Evolutionary conservation across 2,888 invertebrate species (phyloP).

Genomic region (Congeria kusceri): DNA sequence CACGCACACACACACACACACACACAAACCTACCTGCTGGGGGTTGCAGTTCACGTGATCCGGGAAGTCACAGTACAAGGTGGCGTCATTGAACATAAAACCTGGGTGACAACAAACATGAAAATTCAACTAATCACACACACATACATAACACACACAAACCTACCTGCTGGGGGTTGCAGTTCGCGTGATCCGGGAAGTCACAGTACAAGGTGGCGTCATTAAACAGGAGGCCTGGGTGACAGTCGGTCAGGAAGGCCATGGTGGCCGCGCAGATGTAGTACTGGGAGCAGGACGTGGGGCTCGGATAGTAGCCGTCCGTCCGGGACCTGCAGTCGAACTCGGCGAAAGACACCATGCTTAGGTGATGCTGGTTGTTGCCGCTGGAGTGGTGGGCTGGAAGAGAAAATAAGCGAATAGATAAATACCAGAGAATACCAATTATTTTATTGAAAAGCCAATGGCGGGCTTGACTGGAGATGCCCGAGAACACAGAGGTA

Average conservation of each 20-base stretch:
- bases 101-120: slow-evolving; percentile 22
- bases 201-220: slow-evolving; percentile 69
- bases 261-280: slow-evolving; percentile 65
- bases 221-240: slow-evolving; percentile 65
- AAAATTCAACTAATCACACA: too few relatives aligned
- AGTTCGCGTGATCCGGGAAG: slow-evolving; percentile 69
- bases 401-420: too few relatives aligned
- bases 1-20: too few relatives aligned
- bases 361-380: slow-evolving; percentile 32
- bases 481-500: too few relatives aligned
- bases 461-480: background rate
- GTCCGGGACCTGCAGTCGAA: slow-evolving; percentile 38
- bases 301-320: slow-evolving; percentile 65
- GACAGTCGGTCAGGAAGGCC: slow-evolving; percentile 67
- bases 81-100: slow-evolving; percentile 53
- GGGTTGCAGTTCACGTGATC: slow-evolving; percentile 61
- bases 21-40: background rate
- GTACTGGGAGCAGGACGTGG: slow-evolving; percentile 59
- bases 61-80: slow-evolving; percentile 74
- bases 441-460: background rate
- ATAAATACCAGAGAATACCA: too few relatives aligned
- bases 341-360: slow-evolving; percentile 27
- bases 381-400: too few relatives aligned
- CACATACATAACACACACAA: too few relatives aligned
- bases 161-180: slow-evolving; percentile 17